These are phyloP conservation scores for Euspilapteryx auroguttella DNA, from an alignment of 2,888 invertebrate species.

Conservation along the genomic window DNA sequence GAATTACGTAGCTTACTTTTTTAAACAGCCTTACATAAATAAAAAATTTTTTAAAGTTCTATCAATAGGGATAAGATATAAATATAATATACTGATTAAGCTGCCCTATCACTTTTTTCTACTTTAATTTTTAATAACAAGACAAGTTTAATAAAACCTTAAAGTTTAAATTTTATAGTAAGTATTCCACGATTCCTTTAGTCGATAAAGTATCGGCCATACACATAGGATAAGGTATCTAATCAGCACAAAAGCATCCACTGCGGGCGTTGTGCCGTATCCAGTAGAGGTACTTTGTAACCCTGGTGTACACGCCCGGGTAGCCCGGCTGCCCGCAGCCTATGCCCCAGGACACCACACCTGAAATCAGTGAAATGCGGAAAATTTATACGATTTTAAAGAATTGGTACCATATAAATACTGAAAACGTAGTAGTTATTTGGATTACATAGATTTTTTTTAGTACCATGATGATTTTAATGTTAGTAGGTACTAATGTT, in stretches of 20 bases:
- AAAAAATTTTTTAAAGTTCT: too few relatives aligned
- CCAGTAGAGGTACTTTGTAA: constrained; percentile 82
- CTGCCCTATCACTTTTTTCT: too few relatives aligned
- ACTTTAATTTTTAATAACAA: too few relatives aligned
- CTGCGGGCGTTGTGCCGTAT: constrained; percentile 73
- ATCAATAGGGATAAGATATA: too few relatives aligned
- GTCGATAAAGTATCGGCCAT: background rate
- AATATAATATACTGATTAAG: too few relatives aligned
- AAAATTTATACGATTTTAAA: constrained; percentile 3
- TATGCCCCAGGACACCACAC: constrained; percentile 87
- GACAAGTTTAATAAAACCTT: too few relatives aligned
- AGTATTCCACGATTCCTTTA: background rate
- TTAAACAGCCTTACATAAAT: too few relatives aligned
- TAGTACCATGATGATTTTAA: too few relatives aligned
- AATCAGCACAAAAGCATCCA: constrained; percentile 77
- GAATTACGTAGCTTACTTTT: background rate
- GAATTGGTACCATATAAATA: too few relatives aligned
- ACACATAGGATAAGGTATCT: constrained; percentile 5
- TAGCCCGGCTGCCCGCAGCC: constrained; percentile 84
- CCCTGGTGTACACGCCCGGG: constrained; percentile 83
- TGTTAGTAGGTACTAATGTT: too few relatives aligned
- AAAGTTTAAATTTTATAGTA: background rate
- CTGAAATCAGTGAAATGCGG: constrained; percentile 24
- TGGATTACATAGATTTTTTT: too few relatives aligned
- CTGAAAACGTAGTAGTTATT: too few relatives aligned